phyloP scores from a whole-genome alignment of 23 tunicate species.

The Styela clava region DNA sequence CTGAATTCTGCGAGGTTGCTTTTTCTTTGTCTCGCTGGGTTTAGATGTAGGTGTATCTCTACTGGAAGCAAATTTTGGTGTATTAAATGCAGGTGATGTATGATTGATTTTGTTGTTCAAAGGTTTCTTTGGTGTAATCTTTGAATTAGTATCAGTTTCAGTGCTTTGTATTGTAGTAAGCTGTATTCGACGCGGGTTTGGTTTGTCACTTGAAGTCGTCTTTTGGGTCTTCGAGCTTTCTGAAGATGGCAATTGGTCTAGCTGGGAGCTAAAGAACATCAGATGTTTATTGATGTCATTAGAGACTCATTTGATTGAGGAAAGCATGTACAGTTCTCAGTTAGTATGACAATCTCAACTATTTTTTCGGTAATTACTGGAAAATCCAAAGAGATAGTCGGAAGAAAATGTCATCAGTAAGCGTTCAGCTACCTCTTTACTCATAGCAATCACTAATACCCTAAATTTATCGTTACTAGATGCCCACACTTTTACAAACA shows the following conservation, averaged over 20 bases:
- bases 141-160: neutral
- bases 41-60: neutral
- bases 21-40: neutral
- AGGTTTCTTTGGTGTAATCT: neutral
- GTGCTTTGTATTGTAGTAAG: neutral
- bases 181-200: neutral
- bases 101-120: neutral
- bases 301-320: too few species aligned
- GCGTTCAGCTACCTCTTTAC: too few species aligned
- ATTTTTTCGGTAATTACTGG: too few species aligned
- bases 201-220: neutral
- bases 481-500: too few species aligned
- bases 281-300: too few species aligned
- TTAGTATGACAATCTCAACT: too few species aligned
- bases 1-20: conserved; percentile 35
- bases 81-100: neutral
- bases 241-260: neutral
- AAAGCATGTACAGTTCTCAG: too few species aligned
- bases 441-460: too few species aligned
- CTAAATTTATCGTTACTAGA: too few species aligned
- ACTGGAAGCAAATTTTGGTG: neutral
- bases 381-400: too few species aligned
- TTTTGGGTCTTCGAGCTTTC: neutral
- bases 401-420: too few species aligned
- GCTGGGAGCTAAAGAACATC: neutral